A percentile compares a stretch with the other conserved stretches of the same genome.
These are phyloP conservation scores for Tetragnatha montana DNA, from an alignment of 2,888 invertebrate genomes.

Conservation along the genomic window DNA sequence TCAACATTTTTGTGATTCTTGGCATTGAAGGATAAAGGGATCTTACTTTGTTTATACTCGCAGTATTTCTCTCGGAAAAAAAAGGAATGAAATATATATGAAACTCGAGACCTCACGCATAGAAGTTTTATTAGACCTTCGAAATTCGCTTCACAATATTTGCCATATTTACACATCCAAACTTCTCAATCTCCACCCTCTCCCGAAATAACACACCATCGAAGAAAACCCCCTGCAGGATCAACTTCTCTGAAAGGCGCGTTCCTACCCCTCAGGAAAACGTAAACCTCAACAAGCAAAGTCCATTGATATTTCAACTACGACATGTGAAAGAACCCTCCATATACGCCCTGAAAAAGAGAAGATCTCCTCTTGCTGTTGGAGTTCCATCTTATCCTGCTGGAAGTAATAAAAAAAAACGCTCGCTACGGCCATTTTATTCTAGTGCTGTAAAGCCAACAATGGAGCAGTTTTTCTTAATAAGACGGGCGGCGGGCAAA, in stretches of 20 bases:
- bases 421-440: constrained; percentile 27
- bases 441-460: constrained; percentile 55
- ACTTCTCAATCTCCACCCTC: background rate
- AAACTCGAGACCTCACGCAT: background rate
- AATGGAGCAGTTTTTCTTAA: constrained; percentile 49
- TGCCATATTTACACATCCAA: background rate
- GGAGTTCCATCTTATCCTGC: too few relatives aligned
- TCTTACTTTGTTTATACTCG: too few relatives aligned
- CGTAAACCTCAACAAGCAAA: constrained; percentile 33
- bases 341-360: background rate
- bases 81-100: too few relatives aligned
- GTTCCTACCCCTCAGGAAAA: background rate
- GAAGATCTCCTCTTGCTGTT: constrained; percentile 8
- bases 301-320: constrained; percentile 56
- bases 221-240: background rate
- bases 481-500: constrained; percentile 38
- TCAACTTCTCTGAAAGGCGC: constrained; percentile 44
- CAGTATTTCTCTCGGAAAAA: too few relatives aligned
- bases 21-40: too few relatives aligned
- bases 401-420: constrained; percentile 48
- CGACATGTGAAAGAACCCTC: constrained; percentile 22
- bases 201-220: background rate
- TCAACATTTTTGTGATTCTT: too few relatives aligned
- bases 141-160: background rate
- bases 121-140: background rate